Evolutionary conservation across 2,888 invertebrate genomes (phyloP).

Genomic region (Eupithecia subumbrata): DNA sequence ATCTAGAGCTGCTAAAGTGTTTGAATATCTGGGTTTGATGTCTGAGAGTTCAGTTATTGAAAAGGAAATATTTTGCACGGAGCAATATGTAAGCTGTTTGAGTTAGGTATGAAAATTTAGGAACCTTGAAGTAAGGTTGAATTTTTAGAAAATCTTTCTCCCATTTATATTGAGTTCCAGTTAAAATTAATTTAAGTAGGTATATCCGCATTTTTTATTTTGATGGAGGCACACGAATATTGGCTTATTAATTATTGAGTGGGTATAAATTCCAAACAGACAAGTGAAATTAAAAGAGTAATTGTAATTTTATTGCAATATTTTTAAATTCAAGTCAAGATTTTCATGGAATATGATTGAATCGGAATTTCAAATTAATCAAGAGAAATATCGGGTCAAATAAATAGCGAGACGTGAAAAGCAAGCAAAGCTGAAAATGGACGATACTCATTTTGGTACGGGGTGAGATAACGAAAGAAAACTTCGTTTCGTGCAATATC

Average conservation of each 20-base stretch:
- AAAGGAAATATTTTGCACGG: not conserved
- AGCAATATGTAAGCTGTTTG: not conserved
- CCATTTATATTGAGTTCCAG: not conserved
- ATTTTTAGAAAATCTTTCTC: not conserved
- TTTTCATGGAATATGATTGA: not conserved
- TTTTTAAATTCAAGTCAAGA: not conserved
- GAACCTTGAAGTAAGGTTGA: not conserved
- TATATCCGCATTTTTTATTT: not conserved
- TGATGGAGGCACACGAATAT: not conserved
- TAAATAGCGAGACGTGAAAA: slow-evolving; percentile 39
- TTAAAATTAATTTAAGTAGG: not conserved
- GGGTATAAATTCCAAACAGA: not conserved
- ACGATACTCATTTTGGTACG: slow-evolving; percentile 50
- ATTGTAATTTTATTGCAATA: not conserved
- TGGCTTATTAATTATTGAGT: not conserved
- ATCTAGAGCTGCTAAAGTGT: slow-evolving; percentile 26
- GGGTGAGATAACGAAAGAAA: slow-evolving; percentile 60
- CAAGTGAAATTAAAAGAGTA: not conserved
- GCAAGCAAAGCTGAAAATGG: slow-evolving; percentile 43
- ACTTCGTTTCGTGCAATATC: slow-evolving; percentile 42
- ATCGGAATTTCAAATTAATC: slow-evolving; percentile 4
- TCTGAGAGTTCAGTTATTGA: not conserved
- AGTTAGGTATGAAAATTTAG: not conserved
- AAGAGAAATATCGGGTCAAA: slow-evolving; percentile 17
- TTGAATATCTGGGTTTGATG: slow-evolving; percentile 15